Conservation (phyloP, 2,888 invertebrate genomes). For the Leucophora obtusa region DNA sequence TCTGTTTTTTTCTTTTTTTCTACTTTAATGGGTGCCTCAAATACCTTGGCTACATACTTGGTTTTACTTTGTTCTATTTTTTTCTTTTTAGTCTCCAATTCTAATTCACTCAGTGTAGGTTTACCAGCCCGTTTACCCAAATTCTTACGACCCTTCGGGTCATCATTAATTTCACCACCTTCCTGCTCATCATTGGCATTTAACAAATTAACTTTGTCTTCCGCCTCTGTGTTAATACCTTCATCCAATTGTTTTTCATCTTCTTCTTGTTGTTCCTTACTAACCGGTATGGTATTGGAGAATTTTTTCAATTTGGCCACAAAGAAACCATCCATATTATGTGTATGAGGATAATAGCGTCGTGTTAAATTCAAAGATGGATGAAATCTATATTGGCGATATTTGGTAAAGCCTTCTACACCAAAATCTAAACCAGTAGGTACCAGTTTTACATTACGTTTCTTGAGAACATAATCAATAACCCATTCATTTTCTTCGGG, state of each 20-base stretch:
- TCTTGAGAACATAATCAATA: slow-evolving; percentile 95
- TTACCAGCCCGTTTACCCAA: slow-evolving; percentile 75
- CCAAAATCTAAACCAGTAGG: slow-evolving; percentile 97
- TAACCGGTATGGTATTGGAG: slow-evolving; percentile 85
- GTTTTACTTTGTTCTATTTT: slow-evolving; percentile 72
- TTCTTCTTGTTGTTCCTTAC: slow-evolving; percentile 77
- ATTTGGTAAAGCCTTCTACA: slow-evolving; percentile 94
- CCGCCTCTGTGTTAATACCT: slow-evolving; percentile 66
- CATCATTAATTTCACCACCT: slow-evolving; percentile 66
- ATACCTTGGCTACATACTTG: slow-evolving; percentile 77
- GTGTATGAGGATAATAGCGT: slow-evolving; percentile 97
- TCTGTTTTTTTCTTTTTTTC: slow-evolving; percentile 66
- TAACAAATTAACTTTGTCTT: slow-evolving; percentile 55
- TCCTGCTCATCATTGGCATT: slow-evolving; percentile 58
- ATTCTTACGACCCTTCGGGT: slow-evolving; percentile 66
- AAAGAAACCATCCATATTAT: slow-evolving; percentile 99
- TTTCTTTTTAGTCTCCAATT: slow-evolving; percentile 74
- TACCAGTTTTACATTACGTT: slow-evolving; percentile 95
- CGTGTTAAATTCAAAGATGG: slow-evolving; percentile 91
- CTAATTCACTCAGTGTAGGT: slow-evolving; percentile 72
- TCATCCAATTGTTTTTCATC: slow-evolving; percentile 75
- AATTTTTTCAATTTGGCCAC: slow-evolving; percentile 99
- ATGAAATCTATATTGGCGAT: slow-evolving; percentile 91
- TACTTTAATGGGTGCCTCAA: slow-evolving; percentile 75
- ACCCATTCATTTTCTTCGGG: slow-evolving; percentile 99